Evolutionary conservation across 2,797 vertebrate species (phyloP), one percentile per base, ranked within the genome.

Genomic region (Hybognathus amarus): DNA sequence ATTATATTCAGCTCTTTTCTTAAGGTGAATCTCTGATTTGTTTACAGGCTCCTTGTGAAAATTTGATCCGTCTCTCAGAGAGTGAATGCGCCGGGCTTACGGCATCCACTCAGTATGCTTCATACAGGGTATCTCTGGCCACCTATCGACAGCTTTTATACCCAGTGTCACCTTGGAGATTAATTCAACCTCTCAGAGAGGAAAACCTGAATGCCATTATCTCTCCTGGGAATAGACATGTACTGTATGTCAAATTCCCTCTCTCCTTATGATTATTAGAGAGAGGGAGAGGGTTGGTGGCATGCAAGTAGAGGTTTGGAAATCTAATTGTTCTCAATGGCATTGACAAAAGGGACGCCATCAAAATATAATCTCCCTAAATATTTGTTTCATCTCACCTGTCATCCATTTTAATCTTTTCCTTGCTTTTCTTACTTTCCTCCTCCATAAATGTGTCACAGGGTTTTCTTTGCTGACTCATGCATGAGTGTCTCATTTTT

Each of bases 291-390:
- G 24, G 30, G 82, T 24, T 3, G 47, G 47, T 10, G 17, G 27
- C 45, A 20, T 4, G 38, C 47, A 42, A 73, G 66, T 79, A 40
- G 71, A 61, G 40, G 20, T 38, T 83, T 12, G 74, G 69, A 89
- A 88, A 92, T 93, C 85, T 89, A 92, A 95, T 93, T 86, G 85
- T 90, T 89, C 67, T 86, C 79, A 83, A 77, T 90, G 87, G 89
- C 86, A 80, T 17, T 82, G 92, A 92, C 93, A 92, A 94, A 93
- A 92, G 92, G 92, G 93, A 91, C 92, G 93, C 91, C 93, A 93
- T 95, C 93, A 93, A 91, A 93, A 87, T 91, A 91, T 93, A 94
- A 95, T 94, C 93, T 94, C 90, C 90, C 90, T 92, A 92, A 94
- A 94, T 92, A 91, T 94, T 94, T 93, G 91, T 93, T 93, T 93